Percentiles rank a stretch among this genome's conserved stretches.
phyloP scores from a whole-genome alignment of 2,113 vertebrate genomes.

The Sakesphorus luctuosus region DNA sequence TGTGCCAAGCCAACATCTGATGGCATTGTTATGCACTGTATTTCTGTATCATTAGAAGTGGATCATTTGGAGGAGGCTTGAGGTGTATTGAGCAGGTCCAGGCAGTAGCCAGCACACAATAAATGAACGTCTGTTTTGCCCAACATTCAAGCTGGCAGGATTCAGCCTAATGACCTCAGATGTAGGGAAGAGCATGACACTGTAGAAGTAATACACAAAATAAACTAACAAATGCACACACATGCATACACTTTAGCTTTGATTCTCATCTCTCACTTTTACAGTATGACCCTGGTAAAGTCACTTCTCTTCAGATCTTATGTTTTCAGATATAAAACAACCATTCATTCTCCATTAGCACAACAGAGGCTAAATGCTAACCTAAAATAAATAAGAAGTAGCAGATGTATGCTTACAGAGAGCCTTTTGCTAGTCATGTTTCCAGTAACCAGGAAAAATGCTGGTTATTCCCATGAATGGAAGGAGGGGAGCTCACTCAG shows the following conservation, averaged over 20 bases:
- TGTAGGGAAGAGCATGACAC: not conserved
- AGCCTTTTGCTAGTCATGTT: not conserved
- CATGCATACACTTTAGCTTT: accelerated
- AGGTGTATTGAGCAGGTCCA: not conserved
- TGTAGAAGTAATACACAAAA: not conserved
- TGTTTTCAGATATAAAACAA: not conserved
- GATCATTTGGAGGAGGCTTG: not conserved
- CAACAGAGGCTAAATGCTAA: not conserved
- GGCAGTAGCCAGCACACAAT: not conserved
- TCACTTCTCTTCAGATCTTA: not conserved
- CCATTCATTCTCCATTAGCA: not conserved
- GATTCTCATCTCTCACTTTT: not conserved
- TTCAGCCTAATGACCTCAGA: not conserved
- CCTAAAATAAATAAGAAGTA: not conserved
- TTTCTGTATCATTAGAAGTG: not conserved
- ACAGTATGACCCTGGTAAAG: not conserved
- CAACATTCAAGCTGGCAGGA: not conserved
- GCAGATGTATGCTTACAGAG: not conserved
- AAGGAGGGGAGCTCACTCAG: not conserved
- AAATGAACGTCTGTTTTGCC: not conserved
- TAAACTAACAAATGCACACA: not conserved
- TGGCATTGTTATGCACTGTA: not conserved
- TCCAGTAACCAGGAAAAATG: conserved; percentile 5
- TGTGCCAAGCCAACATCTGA: not conserved
- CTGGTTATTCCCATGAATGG: not conserved